A percentile compares a stretch with the other conserved stretches of the same genome.
Conservation (phyloP, 2,888 invertebrate genomes). For the Empis stercorea region DNA sequence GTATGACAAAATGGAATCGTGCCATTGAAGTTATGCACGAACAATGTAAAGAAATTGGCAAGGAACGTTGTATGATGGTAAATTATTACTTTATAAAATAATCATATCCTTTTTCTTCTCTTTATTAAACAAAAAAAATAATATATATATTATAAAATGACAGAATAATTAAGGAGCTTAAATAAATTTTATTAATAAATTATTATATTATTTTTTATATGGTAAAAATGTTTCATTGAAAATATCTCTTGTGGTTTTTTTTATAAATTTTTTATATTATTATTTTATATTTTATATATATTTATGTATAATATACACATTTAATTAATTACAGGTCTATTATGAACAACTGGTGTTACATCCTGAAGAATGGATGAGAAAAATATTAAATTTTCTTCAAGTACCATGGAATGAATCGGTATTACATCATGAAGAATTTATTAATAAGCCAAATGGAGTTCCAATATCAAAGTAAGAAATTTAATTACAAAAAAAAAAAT, state of each 20-base stretch:
- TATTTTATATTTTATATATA: neutral
- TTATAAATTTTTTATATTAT: neutral
- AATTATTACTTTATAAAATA: slow-evolving; percentile 16
- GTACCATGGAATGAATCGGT: slow-evolving; percentile 93
- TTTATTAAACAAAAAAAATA: too few relatives aligned
- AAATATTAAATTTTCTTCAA: slow-evolving; percentile 76
- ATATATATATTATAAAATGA: too few relatives aligned
- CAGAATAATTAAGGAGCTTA: too few relatives aligned
- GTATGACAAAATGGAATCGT: slow-evolving; percentile 92
- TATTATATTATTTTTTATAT: too few relatives aligned
- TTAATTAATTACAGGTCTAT: slow-evolving; percentile 52
- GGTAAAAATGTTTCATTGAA: too few relatives aligned
- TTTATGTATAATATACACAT: too few relatives aligned
- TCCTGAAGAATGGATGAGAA: slow-evolving; percentile 77
- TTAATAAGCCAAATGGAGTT: slow-evolving; percentile 90
- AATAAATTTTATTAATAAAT: too few relatives aligned
- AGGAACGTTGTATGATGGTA: slow-evolving; percentile 62
- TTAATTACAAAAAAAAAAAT: neutral
- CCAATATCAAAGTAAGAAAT: slow-evolving; percentile 81
- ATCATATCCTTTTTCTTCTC: too few relatives aligned
- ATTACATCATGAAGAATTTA: slow-evolving; percentile 92
- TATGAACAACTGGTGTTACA: slow-evolving; percentile 96
- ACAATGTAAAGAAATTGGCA: slow-evolving; percentile 75
- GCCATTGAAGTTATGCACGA: slow-evolving; percentile 90
- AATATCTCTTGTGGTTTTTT: neutral